Conservation (phyloP, 2,113 vertebrate species). For the Laterallus jamaicensis region DNA sequence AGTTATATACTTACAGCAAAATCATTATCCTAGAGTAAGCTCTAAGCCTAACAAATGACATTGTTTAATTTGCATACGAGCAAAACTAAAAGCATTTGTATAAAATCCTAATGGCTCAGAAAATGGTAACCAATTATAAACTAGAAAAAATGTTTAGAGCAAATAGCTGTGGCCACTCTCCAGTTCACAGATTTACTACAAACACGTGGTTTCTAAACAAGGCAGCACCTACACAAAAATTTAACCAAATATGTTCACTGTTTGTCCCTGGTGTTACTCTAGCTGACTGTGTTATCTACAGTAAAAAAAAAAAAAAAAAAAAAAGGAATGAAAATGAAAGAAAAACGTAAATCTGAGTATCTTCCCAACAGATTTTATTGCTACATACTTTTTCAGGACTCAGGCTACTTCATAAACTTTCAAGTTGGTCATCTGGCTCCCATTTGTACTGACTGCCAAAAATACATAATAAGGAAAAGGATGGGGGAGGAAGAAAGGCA, state of each 20-base stretch:
- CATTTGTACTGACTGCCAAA: constrained; percentile 46
- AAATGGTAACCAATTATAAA: not conserved
- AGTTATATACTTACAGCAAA: not conserved
- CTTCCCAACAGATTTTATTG: not conserved
- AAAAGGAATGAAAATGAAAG: not conserved
- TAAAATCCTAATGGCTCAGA: not conserved
- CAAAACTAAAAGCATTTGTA: not conserved
- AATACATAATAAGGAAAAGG: not conserved
- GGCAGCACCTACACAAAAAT: not conserved
- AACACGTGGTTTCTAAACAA: constrained; percentile 10
- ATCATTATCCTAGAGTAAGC: not conserved
- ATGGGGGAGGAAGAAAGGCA: not conserved
- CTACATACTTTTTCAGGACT: constrained; percentile 2
- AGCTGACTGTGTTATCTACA: not conserved
- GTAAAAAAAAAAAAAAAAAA: not conserved
- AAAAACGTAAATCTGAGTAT: not conserved
- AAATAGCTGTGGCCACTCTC: not conserved
- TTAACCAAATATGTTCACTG: not conserved
- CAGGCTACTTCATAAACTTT: not conserved
- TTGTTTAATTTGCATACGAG: not conserved
- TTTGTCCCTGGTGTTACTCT: not conserved
- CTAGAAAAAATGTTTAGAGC: not conserved
- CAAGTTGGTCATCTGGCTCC: constrained; percentile 34
- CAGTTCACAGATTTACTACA: not conserved
- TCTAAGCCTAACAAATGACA: not conserved